Evolutionary conservation across 2,888 invertebrate genomes (phyloP).

Genomic region (Metallyticus violacea): DNA sequence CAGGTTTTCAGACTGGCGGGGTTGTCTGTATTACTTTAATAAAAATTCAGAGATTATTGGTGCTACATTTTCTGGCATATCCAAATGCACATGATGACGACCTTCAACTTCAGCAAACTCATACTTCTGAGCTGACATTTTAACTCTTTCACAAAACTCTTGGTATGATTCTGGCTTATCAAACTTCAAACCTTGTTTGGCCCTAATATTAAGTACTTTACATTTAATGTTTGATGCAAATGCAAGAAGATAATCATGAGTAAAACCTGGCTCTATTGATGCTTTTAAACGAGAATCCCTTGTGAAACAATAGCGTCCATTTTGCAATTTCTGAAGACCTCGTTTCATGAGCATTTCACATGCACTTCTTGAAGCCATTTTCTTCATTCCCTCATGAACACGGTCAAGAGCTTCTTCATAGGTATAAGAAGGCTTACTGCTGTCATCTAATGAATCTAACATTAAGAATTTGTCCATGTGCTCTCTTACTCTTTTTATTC

Average conservation of each 20-base stretch:
- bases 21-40: neutral
- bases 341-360: conserved; percentile 71
- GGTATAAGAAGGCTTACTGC: neutral
- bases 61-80: conserved; percentile 37
- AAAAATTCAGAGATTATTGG: conserved; percentile 37
- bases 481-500: neutral
- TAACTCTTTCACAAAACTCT: conserved; percentile 33
- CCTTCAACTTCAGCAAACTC: conserved; percentile 37
- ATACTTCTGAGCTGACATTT: conserved; percentile 33
- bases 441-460: neutral
- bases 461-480: conserved; percentile 4
- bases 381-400: neutral
- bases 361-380: conserved; percentile 62
- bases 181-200: conserved; percentile 38
- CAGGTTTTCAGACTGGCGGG: no score
- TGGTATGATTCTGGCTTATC: conserved; percentile 35
- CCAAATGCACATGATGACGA: conserved; percentile 40
- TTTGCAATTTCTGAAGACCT: conserved; percentile 59
- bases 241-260: conserved; percentile 34
- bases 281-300: conserved; percentile 73
- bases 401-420: conserved; percentile 16
- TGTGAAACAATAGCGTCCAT: conserved; percentile 52
- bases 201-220: conserved; percentile 41
- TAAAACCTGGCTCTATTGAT: conserved; percentile 32
- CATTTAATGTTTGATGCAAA: conserved; percentile 38